phyloP scores from a whole-genome alignment of 1,140 invertebrate genomes.

The Tetragnatha versicolor region DNA sequence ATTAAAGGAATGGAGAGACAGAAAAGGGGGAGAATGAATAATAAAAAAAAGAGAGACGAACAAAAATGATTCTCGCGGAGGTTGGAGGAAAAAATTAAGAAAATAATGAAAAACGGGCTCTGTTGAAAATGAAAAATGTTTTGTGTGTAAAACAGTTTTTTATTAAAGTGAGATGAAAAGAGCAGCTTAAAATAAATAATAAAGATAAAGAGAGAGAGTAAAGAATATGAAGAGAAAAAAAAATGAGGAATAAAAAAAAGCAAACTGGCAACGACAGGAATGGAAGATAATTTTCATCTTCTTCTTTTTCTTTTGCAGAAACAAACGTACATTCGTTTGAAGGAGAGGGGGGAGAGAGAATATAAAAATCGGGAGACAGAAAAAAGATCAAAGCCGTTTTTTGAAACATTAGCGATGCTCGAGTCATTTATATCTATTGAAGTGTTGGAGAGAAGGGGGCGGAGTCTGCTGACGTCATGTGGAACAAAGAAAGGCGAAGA shows the following conservation, averaged over 20 bases:
- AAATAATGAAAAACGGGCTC: conserved; percentile 49
- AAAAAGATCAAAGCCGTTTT: conserved; percentile 55
- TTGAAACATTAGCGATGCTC: conserved; percentile 54
- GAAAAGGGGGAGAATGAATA: conserved; percentile 11
- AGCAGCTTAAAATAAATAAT: conserved; percentile 54
- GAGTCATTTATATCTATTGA: conserved; percentile 55
- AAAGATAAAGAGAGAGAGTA: conserved; percentile 41
- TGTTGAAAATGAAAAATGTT: conserved; percentile 55
- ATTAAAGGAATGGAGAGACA: conserved; percentile 33
- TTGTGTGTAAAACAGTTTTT: conserved; percentile 56
- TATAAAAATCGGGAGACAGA: background rate
- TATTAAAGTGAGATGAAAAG: conserved; percentile 54
- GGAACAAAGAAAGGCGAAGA: too few relatives aligned
- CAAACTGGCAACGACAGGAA: conserved; percentile 41
- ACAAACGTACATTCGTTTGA: conserved; percentile 48
- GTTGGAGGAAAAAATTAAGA: conserved; percentile 8
- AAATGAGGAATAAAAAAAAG: conserved; percentile 4
- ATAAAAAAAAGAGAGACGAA: conserved; percentile 1
- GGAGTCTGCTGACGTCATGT: too few relatives aligned
- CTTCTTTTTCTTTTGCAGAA: too few relatives aligned
- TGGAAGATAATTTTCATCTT: conserved; percentile 51
- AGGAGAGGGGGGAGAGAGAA: background rate
- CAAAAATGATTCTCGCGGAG: background rate
- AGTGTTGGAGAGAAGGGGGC: conserved; percentile 43
- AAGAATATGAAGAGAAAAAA: conserved; percentile 13